Evolutionary conservation across 2,888 invertebrate genomes (phyloP).

Genomic region (Hirtodrosophila histrioides): DNA sequence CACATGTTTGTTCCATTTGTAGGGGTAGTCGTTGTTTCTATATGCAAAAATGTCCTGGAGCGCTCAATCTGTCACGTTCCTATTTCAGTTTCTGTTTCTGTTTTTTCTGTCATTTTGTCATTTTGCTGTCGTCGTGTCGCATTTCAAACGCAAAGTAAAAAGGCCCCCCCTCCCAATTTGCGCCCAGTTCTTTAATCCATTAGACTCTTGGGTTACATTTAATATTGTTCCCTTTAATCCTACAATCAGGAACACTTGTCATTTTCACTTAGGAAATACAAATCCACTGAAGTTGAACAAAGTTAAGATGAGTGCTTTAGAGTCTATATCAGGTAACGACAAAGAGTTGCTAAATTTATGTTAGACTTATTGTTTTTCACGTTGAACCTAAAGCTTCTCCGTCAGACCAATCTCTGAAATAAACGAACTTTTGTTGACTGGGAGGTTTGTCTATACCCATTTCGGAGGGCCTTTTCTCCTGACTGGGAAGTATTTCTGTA

Average conservation of each 20-base stretch:
- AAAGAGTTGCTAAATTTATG: not conserved
- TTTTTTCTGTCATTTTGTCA: constrained; percentile 25
- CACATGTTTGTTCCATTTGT: constrained; percentile 26
- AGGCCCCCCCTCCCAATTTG: not conserved
- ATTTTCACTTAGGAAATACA: constrained; percentile 9
- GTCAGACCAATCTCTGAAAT: too few species aligned
- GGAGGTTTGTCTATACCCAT: too few species aligned
- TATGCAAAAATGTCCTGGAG: constrained; percentile 64
- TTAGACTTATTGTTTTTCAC: not conserved
- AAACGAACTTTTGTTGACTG: too few species aligned
- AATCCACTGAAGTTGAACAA: constrained; percentile 20
- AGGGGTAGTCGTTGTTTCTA: constrained; percentile 16
- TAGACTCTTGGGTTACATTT: constrained; percentile 19
- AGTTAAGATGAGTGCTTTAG: constrained; percentile 11
- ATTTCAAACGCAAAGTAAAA: constrained; percentile 45
- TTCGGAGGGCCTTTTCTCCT: too few species aligned
- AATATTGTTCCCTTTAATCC: constrained; percentile 38
- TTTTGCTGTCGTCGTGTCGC: constrained; percentile 40
- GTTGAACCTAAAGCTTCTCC: not conserved
- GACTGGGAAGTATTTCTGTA: too few species aligned
- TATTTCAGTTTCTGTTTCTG: constrained; percentile 35
- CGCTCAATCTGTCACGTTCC: constrained; percentile 62
- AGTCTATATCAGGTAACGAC: not conserved
- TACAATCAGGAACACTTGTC: constrained; percentile 18
- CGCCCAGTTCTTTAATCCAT: constrained; percentile 45